Conservation (phyloP, 2,113 vertebrate genomes). For the Clarias macrocephalus region DNA sequence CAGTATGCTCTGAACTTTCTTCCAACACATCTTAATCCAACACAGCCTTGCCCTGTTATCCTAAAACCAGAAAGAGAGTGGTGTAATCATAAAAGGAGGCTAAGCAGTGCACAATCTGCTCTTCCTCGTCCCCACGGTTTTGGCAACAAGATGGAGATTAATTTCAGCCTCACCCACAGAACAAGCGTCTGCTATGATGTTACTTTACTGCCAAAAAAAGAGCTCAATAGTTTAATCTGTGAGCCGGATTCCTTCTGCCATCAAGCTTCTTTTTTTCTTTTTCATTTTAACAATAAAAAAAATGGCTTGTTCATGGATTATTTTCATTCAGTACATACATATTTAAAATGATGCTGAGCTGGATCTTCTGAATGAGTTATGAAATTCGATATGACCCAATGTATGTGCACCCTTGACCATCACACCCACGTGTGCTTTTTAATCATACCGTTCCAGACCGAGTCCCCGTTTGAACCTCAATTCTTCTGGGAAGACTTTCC, state of each 20-base stretch:
- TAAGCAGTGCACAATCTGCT: constrained; percentile 41
- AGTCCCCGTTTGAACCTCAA: background rate
- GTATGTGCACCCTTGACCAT: background rate
- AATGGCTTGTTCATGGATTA: background rate
- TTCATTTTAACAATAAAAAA: background rate
- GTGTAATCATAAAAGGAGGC: constrained; percentile 48
- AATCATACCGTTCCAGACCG: background rate
- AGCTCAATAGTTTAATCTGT: constrained; percentile 23
- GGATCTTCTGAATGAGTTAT: background rate
- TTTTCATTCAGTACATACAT: background rate
- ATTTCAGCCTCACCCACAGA: constrained; percentile 45
- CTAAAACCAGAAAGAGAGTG: constrained; percentile 24
- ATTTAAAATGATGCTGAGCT: background rate
- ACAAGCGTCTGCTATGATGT: constrained; percentile 38
- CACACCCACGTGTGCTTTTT: background rate
- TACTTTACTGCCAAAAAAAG: constrained; percentile 16
- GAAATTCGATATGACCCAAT: background rate
- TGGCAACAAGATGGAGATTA: constrained; percentile 48
- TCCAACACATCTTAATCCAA: constrained; percentile 1
- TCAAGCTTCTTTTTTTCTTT: background rate
- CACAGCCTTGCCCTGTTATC: constrained; percentile 23
- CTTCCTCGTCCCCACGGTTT: constrained; percentile 42
- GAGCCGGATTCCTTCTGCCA: constrained; percentile 21
- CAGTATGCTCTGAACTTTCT: background rate
- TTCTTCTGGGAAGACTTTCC: background rate